phyloP scores from a whole-genome alignment of 2,888 invertebrate species.

The Netelia inedita region DNA sequence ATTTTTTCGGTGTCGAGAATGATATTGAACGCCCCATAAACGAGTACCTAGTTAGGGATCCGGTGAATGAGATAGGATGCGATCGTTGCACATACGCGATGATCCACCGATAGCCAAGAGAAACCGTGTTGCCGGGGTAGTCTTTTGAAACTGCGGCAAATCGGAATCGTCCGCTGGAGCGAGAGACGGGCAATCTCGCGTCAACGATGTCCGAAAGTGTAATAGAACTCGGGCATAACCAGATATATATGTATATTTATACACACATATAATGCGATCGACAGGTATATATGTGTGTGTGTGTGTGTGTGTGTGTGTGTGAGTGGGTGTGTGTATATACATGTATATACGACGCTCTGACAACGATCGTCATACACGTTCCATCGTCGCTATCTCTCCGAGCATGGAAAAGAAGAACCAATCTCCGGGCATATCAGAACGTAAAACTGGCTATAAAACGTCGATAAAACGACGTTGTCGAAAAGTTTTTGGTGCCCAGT shows the following conservation, averaged over 20 bases:
- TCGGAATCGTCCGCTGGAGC: conserved; percentile 30
- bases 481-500: background rate
- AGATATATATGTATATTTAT: conserved; percentile 16
- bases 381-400: background rate
- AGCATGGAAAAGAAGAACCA: conserved; percentile 59
- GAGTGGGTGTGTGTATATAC: background rate
- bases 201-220: conserved; percentile 55
- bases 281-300: conserved; percentile 11
- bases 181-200: conserved; percentile 28
- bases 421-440: conserved; percentile 59
- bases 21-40: background rate
- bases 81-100: conserved; percentile 20
- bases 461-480: background rate
- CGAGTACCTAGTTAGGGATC: background rate
- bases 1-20: background rate
- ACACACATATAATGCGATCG: conserved; percentile 16
- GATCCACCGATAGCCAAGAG: conserved; percentile 32
- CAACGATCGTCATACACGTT: conserved; percentile 47
- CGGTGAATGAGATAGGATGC: conserved; percentile 25
- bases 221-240: conserved; percentile 43
- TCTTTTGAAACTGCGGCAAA: conserved; percentile 44
- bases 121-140: conserved; percentile 10
- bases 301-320: background rate
- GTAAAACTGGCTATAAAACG: background rate
- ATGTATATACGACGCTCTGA: conserved; percentile 10